Base-by-base conservation (phyloP, 2,888 invertebrate genomes). In the Allolobophora icterica region DNA sequence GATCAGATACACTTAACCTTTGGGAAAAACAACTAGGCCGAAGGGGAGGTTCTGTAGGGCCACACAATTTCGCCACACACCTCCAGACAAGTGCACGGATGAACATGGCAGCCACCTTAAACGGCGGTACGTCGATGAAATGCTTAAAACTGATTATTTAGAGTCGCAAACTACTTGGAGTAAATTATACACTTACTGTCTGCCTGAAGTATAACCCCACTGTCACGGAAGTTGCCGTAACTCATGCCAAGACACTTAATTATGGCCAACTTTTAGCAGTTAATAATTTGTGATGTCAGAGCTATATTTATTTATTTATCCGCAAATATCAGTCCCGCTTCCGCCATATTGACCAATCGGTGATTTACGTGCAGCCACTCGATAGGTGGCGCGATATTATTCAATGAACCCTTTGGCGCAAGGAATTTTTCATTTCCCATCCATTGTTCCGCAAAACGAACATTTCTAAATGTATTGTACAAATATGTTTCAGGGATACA, bases 221-320 rank as follows among this genome's bases (percentile, higher is more conserved):
- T 71, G 71, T n/a, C n/a, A 71, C 71, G 71, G 71, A 71, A 71
- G 71, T 71, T 71, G 71, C 11, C n/a, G 71, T n/a, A 71, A 71
- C 71, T 71, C 71, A 71, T 71, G 71, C 71, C 71, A 71, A n/a
- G 71, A 71, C n/a, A 71, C 71, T 71, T 71, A 71, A 71, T 71
- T 71, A 11, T 71, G 71, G 71, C n/a, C 71, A 30, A 71, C 71
- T 71, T 58, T 30, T n/a, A 71, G 11, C 11, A 8, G 71, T 71
- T n/a, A 71, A 71, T n/a, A 71, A 71, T 71, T 71, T n/a, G 71
- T 71, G 71, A 71, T 71, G 71, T 71, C 71, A 71, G 30, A 71
- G 71, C 71, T 71, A 71, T 71, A 71, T 71, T 71, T 71, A 71
- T n/a, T 71, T n/a, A 71, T 71, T 71, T 71, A 71, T 71, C 71